phyloP scores from a whole-genome alignment of 2,113 vertebrate genomes.

The Smithornis capensis region DNA sequence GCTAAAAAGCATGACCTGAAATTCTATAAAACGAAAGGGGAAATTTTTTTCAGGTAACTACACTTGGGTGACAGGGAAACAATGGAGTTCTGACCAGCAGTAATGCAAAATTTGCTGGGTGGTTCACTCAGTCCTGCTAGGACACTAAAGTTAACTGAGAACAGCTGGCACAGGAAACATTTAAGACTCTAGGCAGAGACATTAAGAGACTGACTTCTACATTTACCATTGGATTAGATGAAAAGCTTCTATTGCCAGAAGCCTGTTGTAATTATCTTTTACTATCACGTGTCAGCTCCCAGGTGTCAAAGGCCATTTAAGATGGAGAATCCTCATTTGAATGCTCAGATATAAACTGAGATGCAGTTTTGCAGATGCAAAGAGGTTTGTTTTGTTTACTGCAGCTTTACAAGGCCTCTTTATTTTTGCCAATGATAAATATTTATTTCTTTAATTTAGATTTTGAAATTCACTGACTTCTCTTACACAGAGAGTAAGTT shows the following conservation, averaged over 20 bases:
- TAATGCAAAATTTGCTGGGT: not conserved
- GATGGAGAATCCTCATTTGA: not conserved
- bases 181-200: not conserved
- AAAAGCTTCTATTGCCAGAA: not conserved
- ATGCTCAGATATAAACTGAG: not conserved
- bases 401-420: not conserved
- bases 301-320: not conserved
- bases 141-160: not conserved
- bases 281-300: not conserved
- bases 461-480: not conserved
- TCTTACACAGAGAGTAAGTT: not conserved
- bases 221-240: not conserved
- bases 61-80: not conserved
- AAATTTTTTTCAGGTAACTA: not conserved
- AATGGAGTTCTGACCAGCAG: not conserved
- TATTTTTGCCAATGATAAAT: not conserved
- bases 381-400: not conserved
- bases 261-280: not conserved
- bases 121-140: not conserved
- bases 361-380: not conserved
- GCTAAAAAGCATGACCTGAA: not conserved
- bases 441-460: not conserved
- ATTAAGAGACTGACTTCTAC: not conserved
- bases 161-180: rapidly evolving
- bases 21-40: not conserved